These are phyloP conservation scores for Epistrophe grossulariae DNA, from an alignment of 2,888 invertebrate species.

Conservation along the genomic window DNA sequence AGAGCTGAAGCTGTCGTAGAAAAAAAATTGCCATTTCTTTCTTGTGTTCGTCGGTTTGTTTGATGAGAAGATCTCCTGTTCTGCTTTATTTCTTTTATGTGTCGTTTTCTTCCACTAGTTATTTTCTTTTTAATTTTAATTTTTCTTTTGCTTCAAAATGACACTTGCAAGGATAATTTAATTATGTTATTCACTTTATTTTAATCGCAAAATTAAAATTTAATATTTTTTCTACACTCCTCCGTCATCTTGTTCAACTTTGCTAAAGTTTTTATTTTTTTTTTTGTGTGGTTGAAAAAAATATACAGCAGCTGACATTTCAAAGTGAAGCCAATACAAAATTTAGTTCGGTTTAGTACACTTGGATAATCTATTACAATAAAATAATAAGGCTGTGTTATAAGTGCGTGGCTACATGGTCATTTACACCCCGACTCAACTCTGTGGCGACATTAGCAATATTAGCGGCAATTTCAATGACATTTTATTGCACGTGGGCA, in stretches of 20 bases:
- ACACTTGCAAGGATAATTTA: background rate
- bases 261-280: slow-evolving; percentile 4
- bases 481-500: too few relatives aligned
- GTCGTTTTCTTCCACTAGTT: background rate
- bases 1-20: background rate
- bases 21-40: slow-evolving; percentile 10
- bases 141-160: background rate
- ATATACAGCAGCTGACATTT: slow-evolving; percentile 15
- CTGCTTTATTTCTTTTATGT: background rate
- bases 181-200: background rate
- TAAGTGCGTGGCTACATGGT: too few relatives aligned
- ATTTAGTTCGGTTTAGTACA: background rate
- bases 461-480: too few relatives aligned
- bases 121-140: background rate
- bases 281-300: background rate
- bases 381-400: too few relatives aligned
- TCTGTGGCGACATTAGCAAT: too few relatives aligned
- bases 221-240: background rate
- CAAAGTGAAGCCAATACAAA: background rate
- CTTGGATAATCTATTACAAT: background rate
- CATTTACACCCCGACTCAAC: too few relatives aligned
- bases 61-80: background rate
- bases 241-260: background rate
- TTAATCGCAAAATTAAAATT: background rate
- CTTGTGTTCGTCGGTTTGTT: background rate